A percentile compares a stretch with the other conserved stretches of the same genome.
Conservation (phyloP, 2,113 vertebrate species). For the Accipiter cooperii region DNA sequence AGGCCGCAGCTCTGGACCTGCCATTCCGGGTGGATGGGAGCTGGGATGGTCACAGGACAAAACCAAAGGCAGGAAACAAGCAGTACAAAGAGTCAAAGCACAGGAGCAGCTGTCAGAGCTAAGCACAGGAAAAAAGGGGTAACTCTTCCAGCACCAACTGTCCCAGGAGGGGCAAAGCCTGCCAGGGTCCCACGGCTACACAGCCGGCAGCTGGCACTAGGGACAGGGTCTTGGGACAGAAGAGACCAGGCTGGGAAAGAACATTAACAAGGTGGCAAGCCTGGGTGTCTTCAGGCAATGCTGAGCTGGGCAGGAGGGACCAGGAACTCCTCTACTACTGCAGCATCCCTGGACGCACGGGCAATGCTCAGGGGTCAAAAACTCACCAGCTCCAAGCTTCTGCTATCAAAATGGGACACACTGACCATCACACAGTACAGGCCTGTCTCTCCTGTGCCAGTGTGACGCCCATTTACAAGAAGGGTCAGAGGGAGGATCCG, state of each 20-base stretch:
- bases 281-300: neutral
- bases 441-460: neutral
- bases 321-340: neutral
- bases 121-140: neutral
- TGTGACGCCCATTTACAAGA: no score
- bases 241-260: neutral
- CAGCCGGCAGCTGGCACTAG: neutral
- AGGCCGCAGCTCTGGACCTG: neutral
- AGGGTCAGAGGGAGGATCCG: no score
- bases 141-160: neutral
- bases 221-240: neutral
- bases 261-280: neutral
- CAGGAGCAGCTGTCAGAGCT: neutral
- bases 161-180: neutral
- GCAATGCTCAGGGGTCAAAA: neutral
- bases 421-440: neutral
- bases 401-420: neutral
- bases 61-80: neutral
- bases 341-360: fast-evolving
- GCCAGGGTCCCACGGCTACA: neutral
- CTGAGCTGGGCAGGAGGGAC: neutral
- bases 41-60: neutral
- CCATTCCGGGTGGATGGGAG: fast-evolving
- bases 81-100: neutral
- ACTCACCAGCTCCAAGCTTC: neutral